phyloP scores from a whole-genome alignment of 2,113 vertebrate species.

The Misgurnus anguillicaudatus region DNA sequence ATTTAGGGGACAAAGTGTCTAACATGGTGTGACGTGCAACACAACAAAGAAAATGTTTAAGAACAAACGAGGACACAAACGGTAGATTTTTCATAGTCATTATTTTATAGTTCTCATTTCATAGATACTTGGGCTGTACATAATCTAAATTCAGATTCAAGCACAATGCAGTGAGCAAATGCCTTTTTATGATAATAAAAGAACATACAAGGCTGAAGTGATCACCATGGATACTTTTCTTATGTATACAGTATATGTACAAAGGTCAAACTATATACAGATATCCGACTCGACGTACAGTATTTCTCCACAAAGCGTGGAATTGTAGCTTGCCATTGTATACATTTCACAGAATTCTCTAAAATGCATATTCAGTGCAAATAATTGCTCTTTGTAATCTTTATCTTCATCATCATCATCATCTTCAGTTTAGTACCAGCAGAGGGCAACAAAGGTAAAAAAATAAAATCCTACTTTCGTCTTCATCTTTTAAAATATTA shows the following conservation, averaged over 20 bases:
- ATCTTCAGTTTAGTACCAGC: constrained; percentile 61
- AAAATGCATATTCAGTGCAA: constrained; percentile 67
- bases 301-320: constrained; percentile 56
- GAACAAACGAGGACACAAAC: constrained; percentile 22
- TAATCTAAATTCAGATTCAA: constrained; percentile 78
- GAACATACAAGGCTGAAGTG: constrained; percentile 73
- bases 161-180: constrained; percentile 81
- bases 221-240: constrained; percentile 62
- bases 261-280: constrained; percentile 77
- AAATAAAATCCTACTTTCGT: constrained; percentile 41
- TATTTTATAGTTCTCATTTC: constrained; percentile 68
- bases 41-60: background rate
- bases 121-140: constrained; percentile 79
- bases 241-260: constrained; percentile 76
- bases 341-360: constrained; percentile 65
- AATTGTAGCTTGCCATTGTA: constrained; percentile 58
- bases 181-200: constrained; percentile 70
- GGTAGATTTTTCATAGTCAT: constrained; percentile 55
- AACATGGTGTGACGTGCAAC: too few relatives aligned
- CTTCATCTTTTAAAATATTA: constrained; percentile 29
- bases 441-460: constrained; percentile 69
- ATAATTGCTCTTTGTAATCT: constrained; percentile 50
- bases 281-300: constrained; percentile 60
- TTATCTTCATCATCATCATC: constrained; percentile 14
- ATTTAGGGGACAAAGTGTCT: too few relatives aligned